Conservation (phyloP, 2,113 vertebrate species). For the Castor canadensis region DNA sequence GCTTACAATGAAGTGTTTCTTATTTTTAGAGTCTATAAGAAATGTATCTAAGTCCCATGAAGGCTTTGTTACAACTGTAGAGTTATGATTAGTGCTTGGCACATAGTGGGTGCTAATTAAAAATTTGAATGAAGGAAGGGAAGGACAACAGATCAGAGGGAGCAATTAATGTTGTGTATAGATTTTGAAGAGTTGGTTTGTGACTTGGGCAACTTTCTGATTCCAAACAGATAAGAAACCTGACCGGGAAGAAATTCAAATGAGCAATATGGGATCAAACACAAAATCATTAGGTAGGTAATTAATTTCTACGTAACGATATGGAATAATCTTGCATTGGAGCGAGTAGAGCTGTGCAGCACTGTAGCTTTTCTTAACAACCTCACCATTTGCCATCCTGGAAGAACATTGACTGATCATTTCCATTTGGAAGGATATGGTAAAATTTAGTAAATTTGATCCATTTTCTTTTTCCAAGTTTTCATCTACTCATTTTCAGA, state of each 20-base stretch:
- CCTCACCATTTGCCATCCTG: neutral
- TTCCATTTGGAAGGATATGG: neutral
- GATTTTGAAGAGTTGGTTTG: slow-evolving; percentile 36
- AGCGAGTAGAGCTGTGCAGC: neutral
- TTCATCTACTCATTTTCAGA: neutral
- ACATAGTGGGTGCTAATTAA: neutral
- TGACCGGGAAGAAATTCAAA: slow-evolving; percentile 95
- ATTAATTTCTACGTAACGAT: neutral
- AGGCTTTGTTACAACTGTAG: neutral
- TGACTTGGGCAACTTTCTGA: slow-evolving; percentile 70
- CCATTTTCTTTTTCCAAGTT: neutral
- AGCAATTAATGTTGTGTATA: neutral
- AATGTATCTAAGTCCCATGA: neutral
- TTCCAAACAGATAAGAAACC: slow-evolving; percentile 87
- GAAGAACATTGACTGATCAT: neutral
- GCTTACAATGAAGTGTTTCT: neutral
- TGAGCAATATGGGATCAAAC: slow-evolving; percentile 96
- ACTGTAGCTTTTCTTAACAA: neutral
- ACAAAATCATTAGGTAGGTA: slow-evolving; percentile 76
- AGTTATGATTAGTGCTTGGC: neutral
- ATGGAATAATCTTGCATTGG: neutral
- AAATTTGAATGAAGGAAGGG: neutral
- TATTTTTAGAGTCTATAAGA: neutral
- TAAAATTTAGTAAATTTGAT: neutral
- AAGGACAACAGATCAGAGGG: neutral